Conservation (phyloP, 2,113 vertebrate species). For the Rhea pennata region DNA sequence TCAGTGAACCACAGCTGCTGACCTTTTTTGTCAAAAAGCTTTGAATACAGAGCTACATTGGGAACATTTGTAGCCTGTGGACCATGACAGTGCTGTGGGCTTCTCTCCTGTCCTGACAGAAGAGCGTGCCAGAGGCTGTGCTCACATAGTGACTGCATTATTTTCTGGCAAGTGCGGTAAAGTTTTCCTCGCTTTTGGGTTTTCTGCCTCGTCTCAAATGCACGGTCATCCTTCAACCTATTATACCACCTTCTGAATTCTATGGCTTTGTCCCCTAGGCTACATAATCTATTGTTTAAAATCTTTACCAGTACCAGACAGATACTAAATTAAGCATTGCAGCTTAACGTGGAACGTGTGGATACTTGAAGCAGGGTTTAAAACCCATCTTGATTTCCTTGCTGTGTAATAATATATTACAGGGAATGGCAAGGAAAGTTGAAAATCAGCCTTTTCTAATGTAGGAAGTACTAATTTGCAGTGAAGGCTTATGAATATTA, state of each 20-base stretch:
- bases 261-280: slow-evolving; percentile 49
- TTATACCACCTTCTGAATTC: slow-evolving; percentile 68
- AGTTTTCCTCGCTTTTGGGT: slow-evolving; percentile 50
- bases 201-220: slow-evolving; percentile 68
- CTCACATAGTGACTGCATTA: slow-evolving; percentile 53
- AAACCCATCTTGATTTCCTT: slow-evolving; percentile 66
- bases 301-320: slow-evolving; percentile 62
- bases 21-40: slow-evolving; percentile 63
- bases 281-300: slow-evolving; percentile 64
- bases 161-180: slow-evolving; percentile 57
- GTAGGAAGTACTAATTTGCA: slow-evolving; percentile 20
- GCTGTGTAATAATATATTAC: slow-evolving; percentile 60
- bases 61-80: slow-evolving; percentile 67
- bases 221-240: slow-evolving; percentile 49
- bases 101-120: slow-evolving; percentile 38
- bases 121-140: slow-evolving; percentile 41
- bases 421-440: slow-evolving; percentile 29
- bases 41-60: slow-evolving; percentile 49
- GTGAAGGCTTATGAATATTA: slow-evolving; percentile 50
- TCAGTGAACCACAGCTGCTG: slow-evolving; percentile 60
- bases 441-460: slow-evolving; percentile 47
- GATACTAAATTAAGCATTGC: slow-evolving; percentile 79
- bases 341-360: slow-evolving; percentile 72
- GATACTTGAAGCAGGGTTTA: slow-evolving; percentile 73
- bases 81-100: slow-evolving; percentile 55